Evolutionary conservation across 2,113 vertebrate species (phyloP).

Genomic region (Rhea pennata): DNA sequence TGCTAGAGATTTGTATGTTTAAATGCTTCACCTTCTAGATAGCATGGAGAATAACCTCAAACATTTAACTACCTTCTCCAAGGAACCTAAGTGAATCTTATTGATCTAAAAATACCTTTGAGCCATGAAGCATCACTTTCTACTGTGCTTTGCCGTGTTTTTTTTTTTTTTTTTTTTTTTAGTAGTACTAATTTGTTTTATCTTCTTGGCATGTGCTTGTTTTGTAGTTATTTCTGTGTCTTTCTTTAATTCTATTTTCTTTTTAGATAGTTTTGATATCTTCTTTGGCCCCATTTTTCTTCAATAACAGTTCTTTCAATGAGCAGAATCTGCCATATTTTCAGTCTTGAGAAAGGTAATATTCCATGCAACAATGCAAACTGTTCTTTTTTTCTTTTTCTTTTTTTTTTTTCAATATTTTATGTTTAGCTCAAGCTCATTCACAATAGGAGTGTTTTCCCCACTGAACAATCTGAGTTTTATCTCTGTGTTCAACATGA

Average conservation of each 20-base stretch:
- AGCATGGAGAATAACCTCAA: neutral
- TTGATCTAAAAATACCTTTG: neutral
- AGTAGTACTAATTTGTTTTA: neutral
- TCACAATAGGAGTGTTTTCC: neutral
- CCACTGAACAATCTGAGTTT: neutral
- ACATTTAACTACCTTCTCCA: neutral
- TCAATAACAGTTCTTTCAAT: neutral
- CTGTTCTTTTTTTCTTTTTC: neutral
- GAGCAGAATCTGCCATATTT: neutral
- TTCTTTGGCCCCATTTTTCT: neutral
- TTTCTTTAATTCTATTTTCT: neutral
- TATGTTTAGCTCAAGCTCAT: neutral
- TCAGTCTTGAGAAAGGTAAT: neutral
- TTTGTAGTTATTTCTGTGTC: neutral
- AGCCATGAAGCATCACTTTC: neutral
- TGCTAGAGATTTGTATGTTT: neutral
- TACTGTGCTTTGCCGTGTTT: neutral
- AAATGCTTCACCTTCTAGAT: neutral
- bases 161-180: neutral
- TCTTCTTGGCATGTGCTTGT: neutral
- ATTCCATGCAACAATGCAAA: neutral
- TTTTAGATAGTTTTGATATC: neutral
- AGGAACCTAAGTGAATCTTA: neutral
- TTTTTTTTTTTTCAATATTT: neutral
- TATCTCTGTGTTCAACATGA: neutral